Evolutionary conservation across 2,797 vertebrate genomes (phyloP).

Genomic region (Cirrhinus mrigala): DNA sequence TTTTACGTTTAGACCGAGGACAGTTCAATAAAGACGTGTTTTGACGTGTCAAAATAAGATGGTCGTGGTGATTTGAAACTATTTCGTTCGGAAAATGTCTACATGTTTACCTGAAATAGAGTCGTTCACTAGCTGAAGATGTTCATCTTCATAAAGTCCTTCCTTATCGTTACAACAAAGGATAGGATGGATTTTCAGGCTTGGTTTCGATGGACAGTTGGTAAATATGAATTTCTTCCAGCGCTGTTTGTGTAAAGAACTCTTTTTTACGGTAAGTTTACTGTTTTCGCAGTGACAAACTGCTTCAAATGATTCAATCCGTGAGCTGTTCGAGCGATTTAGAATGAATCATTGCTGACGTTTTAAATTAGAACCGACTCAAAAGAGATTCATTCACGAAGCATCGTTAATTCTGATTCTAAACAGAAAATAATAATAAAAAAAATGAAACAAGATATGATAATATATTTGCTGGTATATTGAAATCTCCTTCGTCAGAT

Average conservation of each 20-base stretch:
- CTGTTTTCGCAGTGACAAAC: not conserved
- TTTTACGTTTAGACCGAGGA: not conserved
- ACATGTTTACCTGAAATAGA: not conserved
- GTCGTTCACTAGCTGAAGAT: not conserved
- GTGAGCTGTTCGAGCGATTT: not conserved
- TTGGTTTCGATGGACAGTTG: not conserved
- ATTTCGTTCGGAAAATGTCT: not conserved
- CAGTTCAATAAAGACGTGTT: not conserved
- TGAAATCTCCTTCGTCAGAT: not conserved
- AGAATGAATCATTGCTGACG: not conserved
- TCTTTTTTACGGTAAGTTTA: not conserved
- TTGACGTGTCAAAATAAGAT: not conserved
- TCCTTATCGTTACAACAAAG: not conserved
- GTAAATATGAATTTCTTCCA: not conserved
- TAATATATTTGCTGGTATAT: not conserved
- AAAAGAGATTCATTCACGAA: not conserved
- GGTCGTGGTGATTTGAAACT: not conserved
- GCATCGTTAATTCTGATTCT: not conserved
- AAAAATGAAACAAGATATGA: too few relatives aligned
- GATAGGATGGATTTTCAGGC: not conserved
- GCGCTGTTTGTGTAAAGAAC: not conserved
- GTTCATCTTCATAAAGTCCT: not conserved
- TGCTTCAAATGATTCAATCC: not conserved
- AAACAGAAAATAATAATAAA: not conserved
- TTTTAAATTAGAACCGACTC: not conserved